Evolutionary conservation across 2,797 vertebrate species (phyloP).

Genomic region (Ptychadena robeensis): DNA sequence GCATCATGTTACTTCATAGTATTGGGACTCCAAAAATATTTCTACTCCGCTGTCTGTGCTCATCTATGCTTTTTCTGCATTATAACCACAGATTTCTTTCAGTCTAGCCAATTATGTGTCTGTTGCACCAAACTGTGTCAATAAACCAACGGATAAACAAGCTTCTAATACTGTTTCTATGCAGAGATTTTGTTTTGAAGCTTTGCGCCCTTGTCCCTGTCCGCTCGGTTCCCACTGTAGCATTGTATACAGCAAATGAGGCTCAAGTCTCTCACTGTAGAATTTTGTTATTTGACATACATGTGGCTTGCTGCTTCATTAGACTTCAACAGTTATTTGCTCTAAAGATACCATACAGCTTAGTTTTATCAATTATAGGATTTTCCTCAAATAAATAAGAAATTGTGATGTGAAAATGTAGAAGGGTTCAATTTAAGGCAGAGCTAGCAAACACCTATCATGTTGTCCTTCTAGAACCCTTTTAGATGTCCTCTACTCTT

Average conservation of each 20-base stretch:
- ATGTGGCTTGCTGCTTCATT: constrained; percentile 18
- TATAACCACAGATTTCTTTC: constrained; percentile 1
- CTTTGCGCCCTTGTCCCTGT: constrained; percentile 1
- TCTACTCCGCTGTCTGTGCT: not conserved
- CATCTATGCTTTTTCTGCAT: constrained; percentile 23
- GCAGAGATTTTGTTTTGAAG: constrained; percentile 19
- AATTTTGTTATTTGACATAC: not conserved
- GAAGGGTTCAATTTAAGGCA: not conserved
- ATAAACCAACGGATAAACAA: constrained; percentile 36
- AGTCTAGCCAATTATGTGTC: constrained; percentile 38
- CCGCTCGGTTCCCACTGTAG: not conserved
- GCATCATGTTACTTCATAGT: too few relatives aligned
- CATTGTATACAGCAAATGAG: constrained; percentile 4
- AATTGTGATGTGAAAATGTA: too few relatives aligned
- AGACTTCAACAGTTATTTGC: not conserved
- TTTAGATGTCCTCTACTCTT: too few relatives aligned
- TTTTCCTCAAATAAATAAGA: not conserved
- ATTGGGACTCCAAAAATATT: too few relatives aligned
- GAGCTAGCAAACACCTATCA: not conserved
- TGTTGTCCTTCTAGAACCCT: not conserved
- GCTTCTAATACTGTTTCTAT: constrained; percentile 23
- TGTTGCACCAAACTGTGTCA: constrained; percentile 16
- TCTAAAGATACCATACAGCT: not conserved
- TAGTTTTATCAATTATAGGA: not conserved
- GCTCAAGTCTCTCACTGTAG: not conserved